Evolutionary conservation across 2,888 invertebrate species (phyloP).

Genomic region (Polylopha cassiicola): DNA sequence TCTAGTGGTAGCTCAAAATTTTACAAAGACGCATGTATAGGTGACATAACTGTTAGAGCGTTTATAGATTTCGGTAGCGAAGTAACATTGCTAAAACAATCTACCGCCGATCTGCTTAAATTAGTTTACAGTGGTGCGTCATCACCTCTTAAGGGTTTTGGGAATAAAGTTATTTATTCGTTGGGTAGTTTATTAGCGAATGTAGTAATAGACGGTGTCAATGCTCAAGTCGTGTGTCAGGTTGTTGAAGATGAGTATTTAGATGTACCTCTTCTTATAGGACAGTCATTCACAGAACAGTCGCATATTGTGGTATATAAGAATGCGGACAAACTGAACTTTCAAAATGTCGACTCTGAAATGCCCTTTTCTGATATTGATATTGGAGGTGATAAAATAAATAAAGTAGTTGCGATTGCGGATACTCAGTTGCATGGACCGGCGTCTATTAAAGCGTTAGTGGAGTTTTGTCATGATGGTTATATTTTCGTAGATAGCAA

Average conservation of each 20-base stretch:
- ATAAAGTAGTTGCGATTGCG: conserved; percentile 1
- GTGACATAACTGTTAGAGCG: no score
- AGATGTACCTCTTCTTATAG: conserved; percentile 24
- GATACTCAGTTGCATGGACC: not conserved
- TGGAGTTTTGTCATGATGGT: not conserved
- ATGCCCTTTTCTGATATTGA: not conserved
- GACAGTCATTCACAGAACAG: conserved; percentile 27
- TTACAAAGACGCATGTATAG: no score
- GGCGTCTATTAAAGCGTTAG: not conserved
- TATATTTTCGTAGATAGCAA: not conserved
- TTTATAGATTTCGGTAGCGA: no score
- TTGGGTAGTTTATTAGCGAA: conserved; percentile 10
- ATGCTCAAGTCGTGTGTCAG: conserved; percentile 19
- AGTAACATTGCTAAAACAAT: no score
- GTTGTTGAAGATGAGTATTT: conserved; percentile 24
- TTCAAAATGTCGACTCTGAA: conserved; percentile 9
- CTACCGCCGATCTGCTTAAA: no score
- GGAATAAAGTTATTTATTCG: conserved; percentile 22
- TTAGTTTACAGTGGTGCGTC: no score
- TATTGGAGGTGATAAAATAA: conserved; percentile 14
- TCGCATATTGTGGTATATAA: conserved; percentile 25
- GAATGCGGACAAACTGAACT: conserved; percentile 13
- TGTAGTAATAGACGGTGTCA: conserved; percentile 20
- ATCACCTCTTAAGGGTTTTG: conserved; percentile 26
- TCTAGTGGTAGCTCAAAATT: no score